Base-by-base conservation (phyloP, 2,888 invertebrate species). In the Sturmia bella region DNA sequence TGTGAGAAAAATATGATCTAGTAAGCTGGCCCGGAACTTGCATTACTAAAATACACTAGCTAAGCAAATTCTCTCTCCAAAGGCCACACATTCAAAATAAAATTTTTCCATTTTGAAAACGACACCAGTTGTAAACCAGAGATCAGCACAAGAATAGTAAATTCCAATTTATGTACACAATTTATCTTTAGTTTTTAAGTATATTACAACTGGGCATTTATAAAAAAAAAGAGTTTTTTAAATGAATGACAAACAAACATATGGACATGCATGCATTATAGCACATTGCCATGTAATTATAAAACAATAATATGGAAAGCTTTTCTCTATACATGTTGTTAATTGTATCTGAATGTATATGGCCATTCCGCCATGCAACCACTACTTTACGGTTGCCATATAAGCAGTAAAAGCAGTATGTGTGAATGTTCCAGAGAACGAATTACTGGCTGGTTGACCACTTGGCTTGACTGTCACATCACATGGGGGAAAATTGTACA, bases 241-340 rank as follows among this genome's bases (percentile, higher is more conserved):
- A 7, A 32, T 9, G 3, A 32, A 32, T 9, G 6, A 4, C 27
- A 6, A 27, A 27, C 6, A 27, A 27, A 27, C 6, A 27, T 6
- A 27, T 27, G 6, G 3, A 27, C 27, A 27, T 7, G 37, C 15
- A 56, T 37, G 4, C 27, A 19, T 15, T 15, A 54, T 32, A 54
- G 32, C n/a, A 15, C 41, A 13, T 56, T 11, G 39, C 64, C 19
- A 43, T 12, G 69, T 69, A 81, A 84, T 84, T 84, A 83, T 68
- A 61, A 79, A 76, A 76, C 75, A 74, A 82, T 80, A 70, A 80
- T 82, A 81, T 79, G 79, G 70, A 48, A 43, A 54, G 66, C 43
- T 48, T 64, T 50, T 3, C 21, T 32, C 56, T 48, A 15, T 3
- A 15, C 6, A 5, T 37, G 21, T 15, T 27, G 32, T 21, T 24